Evolutionary conservation across 2,113 vertebrate genomes (phyloP).

Genomic region (Plecotus auritus): DNA sequence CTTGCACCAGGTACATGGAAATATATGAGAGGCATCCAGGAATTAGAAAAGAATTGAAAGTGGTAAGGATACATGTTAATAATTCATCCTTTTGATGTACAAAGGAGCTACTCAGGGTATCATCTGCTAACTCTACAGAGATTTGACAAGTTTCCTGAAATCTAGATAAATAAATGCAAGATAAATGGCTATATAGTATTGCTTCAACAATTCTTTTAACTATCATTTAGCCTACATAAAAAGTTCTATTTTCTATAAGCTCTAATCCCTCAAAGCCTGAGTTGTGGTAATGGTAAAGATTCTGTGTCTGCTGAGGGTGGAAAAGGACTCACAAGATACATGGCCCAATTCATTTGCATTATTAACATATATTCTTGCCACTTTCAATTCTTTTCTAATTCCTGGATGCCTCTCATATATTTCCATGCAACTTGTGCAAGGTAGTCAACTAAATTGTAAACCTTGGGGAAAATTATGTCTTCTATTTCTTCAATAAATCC

Average conservation of each 20-base stretch:
- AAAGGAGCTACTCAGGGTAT: neutral
- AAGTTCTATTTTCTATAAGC: neutral
- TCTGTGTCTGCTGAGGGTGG: neutral
- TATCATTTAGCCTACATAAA: neutral
- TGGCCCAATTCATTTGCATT: neutral
- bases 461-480: neutral
- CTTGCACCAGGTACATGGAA: neutral
- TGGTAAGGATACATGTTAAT: neutral
- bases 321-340: neutral
- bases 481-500: neutral
- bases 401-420: neutral
- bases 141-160: neutral
- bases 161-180: neutral
- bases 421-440: neutral
- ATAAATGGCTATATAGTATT: constrained; percentile 17
- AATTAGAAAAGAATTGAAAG: neutral
- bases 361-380: neutral
- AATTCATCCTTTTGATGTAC: neutral
- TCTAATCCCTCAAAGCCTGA: neutral
- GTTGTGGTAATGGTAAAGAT: neutral
- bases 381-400: neutral
- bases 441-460: neutral
- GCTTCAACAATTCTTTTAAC: neutral
- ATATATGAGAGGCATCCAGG: constrained; percentile 4
- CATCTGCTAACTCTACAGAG: neutral